These are phyloP conservation scores for Acipenser transmontanus DNA, from an alignment of 2,797 vertebrate genomes.

Conservation along the genomic window DNA sequence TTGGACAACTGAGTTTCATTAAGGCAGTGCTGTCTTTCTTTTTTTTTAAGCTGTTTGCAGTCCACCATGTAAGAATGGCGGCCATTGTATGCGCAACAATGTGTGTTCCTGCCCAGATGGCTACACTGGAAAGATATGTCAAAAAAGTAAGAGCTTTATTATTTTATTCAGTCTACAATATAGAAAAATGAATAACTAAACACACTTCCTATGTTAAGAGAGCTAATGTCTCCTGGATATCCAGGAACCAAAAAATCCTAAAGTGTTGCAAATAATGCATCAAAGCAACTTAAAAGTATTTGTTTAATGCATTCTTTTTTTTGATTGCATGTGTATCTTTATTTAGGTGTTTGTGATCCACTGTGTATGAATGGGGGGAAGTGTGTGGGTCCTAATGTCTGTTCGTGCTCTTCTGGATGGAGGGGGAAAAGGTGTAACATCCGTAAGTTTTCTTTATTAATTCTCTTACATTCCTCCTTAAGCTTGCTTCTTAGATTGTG, in stretches of 20 bases:
- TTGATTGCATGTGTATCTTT: not conserved
- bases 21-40: not conserved
- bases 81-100: slow-evolving; percentile 81
- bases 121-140: slow-evolving; percentile 77
- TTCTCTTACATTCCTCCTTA: no score
- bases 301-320: not conserved
- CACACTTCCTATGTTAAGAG: no score
- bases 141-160: slow-evolving; percentile 69
- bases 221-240: no score
- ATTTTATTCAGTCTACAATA: no score
- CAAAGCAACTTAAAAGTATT: not conserved
- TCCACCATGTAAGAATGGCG: slow-evolving; percentile 86
- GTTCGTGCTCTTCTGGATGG: slow-evolving; percentile 88
- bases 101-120: slow-evolving; percentile 79
- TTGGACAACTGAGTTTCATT: not conserved
- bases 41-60: slow-evolving; percentile 70
- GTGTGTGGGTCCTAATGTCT: slow-evolving; percentile 75
- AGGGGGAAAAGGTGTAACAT: slow-evolving; percentile 69
- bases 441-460: slow-evolving; percentile 56
- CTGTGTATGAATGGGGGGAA: slow-evolving; percentile 82
- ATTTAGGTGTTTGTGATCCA: slow-evolving; percentile 82
- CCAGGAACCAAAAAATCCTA: no score
- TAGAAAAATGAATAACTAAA: no score
- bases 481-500: no score
- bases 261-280: no score